phyloP scores from a whole-genome alignment of 2,797 vertebrate species.

The Brotula barbata region DNA sequence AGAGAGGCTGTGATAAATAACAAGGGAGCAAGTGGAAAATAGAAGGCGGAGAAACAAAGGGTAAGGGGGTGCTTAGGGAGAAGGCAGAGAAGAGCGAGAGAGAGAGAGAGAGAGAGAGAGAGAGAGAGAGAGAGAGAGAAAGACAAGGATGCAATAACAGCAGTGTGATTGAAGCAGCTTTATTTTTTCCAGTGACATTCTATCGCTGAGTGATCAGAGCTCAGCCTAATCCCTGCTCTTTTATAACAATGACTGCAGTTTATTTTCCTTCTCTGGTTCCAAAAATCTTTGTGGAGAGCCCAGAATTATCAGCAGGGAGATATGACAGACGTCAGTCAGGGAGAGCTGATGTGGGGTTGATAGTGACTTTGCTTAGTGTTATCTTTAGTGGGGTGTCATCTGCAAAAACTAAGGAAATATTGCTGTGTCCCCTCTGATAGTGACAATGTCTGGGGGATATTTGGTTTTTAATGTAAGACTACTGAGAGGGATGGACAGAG shows the following conservation, averaged over 20 bases:
- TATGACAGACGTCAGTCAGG: constrained; percentile 48
- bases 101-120: constrained; percentile 9
- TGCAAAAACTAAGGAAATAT: constrained; percentile 42
- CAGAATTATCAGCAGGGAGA: constrained; percentile 22
- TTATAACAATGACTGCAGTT: constrained; percentile 27
- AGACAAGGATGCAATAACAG: constrained; percentile 27
- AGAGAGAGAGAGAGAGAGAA: too few species aligned
- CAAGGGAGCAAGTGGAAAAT: constrained; percentile 21
- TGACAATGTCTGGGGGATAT: constrained; percentile 9
- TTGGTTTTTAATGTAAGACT: constrained; percentile 15
- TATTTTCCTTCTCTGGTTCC: constrained; percentile 21
- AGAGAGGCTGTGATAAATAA: constrained; percentile 47
- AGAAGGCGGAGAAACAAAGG: constrained; percentile 2
- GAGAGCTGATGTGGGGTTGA: constrained; percentile 47
- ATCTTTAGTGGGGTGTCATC: too few species aligned
- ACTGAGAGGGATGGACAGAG: background rate
- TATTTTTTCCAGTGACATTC: constrained; percentile 6
- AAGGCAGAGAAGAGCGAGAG: background rate
- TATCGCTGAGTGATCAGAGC: constrained; percentile 29
- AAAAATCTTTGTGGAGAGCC: constrained; percentile 17
- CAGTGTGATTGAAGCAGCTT: constrained; percentile 24
- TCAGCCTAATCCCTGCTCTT: constrained; percentile 32
- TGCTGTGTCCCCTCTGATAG: background rate
- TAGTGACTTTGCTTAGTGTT: too few species aligned
- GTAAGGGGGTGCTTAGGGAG: background rate